phyloP scores from a whole-genome alignment of 1,140 invertebrate species.

The Argopecten irradians region DNA sequence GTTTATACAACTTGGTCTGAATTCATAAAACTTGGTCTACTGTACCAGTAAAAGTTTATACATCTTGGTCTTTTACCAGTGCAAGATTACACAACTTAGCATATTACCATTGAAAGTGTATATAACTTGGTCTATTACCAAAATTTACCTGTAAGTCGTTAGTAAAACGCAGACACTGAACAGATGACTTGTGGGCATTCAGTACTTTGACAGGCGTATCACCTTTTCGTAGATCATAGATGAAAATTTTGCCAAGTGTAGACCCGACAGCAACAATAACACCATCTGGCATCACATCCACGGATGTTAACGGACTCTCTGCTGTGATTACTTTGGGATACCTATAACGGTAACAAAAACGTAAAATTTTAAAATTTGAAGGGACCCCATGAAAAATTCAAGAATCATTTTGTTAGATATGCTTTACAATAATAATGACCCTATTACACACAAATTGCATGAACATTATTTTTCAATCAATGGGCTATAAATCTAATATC shows the following conservation, averaged over 20 bases:
- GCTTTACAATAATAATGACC: neutral
- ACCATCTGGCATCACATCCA: conserved; percentile 73
- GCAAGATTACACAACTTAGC: neutral
- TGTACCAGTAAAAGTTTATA: neutral
- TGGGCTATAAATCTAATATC: no score
- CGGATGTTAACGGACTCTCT: conserved; percentile 72
- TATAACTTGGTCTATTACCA: neutral
- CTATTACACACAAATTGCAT: no score
- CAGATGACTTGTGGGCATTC: conserved; percentile 72
- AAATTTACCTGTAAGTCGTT: conserved; percentile 47
- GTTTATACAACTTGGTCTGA: neutral
- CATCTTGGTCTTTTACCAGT: no score
- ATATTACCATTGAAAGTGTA: neutral
- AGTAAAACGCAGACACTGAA: conserved; percentile 68
- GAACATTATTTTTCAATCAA: no score
- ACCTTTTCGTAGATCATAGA: conserved; percentile 72
- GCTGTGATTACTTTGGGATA: conserved; percentile 67
- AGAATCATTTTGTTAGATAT: neutral
- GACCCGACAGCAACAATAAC: conserved; percentile 71
- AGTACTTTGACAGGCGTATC: conserved; percentile 60
- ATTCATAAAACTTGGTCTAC: neutral
- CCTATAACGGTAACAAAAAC: conserved; percentile 56
- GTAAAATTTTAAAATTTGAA: no score
- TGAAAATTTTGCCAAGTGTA: conserved; percentile 69
- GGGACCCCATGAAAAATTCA: neutral